Evolutionary conservation across 1,140 invertebrate genomes (phyloP).

Genomic region (Drosophila carrolli): DNA sequence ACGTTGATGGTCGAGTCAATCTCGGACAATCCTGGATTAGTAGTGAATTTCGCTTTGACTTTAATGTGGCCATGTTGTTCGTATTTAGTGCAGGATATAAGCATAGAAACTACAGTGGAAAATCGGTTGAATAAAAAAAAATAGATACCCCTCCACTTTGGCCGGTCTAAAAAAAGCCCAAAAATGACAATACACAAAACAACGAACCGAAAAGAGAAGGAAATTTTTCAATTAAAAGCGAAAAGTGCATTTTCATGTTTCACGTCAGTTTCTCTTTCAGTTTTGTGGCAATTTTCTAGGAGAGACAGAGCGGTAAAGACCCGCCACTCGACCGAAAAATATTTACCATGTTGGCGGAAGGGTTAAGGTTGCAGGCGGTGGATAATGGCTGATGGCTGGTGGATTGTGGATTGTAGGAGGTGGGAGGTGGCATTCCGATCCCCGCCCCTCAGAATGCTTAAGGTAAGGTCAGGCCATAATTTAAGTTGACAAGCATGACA

Average conservation of each 20-base stretch:
- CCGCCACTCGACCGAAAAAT: constrained; percentile 61
- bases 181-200: constrained; percentile 72
- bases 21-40: constrained; percentile 52
- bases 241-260: constrained; percentile 83
- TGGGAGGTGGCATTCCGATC: constrained; percentile 21
- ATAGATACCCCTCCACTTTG: constrained; percentile 21
- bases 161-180: constrained; percentile 42
- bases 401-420: constrained; percentile 1
- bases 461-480: constrained; percentile 79
- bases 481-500: constrained; percentile 81
- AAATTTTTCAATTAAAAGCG: constrained; percentile 81
- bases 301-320: constrained; percentile 1
- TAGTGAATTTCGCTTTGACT: constrained; percentile 66
- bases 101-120: constrained; percentile 32
- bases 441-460: constrained; percentile 41
- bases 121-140: constrained; percentile 40
- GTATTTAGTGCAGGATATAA: background rate
- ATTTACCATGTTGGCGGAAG: constrained; percentile 16
- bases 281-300: constrained; percentile 23
- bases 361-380: constrained; percentile 9
- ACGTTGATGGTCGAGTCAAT: constrained; percentile 67
- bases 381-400: background rate
- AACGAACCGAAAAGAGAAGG: constrained; percentile 40
- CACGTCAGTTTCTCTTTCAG: constrained; percentile 64
- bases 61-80: constrained; percentile 20